Evolutionary conservation across 2,113 vertebrate species (phyloP).

Genomic region (Xenotilapia longispinis): DNA sequence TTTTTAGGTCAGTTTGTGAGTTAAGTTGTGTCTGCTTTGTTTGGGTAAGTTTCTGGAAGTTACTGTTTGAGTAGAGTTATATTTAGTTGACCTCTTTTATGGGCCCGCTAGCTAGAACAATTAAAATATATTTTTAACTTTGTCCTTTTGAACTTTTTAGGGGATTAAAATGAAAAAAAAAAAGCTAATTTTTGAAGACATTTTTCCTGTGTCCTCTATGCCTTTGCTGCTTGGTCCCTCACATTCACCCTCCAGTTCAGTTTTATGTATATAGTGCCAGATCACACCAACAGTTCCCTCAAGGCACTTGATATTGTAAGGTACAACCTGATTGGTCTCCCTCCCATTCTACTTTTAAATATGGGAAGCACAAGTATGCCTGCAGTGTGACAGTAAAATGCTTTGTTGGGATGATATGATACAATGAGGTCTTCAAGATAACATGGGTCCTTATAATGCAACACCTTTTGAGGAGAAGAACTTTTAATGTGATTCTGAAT

Average conservation of each 20-base stretch:
- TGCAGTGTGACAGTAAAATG: neutral
- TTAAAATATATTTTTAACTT: neutral
- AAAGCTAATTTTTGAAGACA: neutral
- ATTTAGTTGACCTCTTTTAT: neutral
- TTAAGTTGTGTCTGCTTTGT: neutral
- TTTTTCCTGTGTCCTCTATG: neutral
- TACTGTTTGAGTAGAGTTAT: neutral
- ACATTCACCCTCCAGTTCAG: neutral
- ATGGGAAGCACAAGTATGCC: neutral
- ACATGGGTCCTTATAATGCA: neutral
- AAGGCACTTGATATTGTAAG: neutral
- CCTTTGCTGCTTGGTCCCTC: neutral
- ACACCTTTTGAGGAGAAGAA: neutral
- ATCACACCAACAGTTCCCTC: neutral
- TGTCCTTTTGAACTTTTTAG: too few species aligned
- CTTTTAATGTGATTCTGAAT: neutral
- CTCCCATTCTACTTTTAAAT: neutral
- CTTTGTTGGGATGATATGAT: neutral
- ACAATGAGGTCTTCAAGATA: neutral
- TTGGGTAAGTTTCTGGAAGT: neutral
- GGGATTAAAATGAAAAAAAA: neutral
- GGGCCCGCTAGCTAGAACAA: fast-evolving
- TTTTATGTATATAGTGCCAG: neutral
- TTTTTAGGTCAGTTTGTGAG: neutral
- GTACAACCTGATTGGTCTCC: neutral